Conservation (phyloP, 2,113 vertebrate species). For the Parus major region DNA sequence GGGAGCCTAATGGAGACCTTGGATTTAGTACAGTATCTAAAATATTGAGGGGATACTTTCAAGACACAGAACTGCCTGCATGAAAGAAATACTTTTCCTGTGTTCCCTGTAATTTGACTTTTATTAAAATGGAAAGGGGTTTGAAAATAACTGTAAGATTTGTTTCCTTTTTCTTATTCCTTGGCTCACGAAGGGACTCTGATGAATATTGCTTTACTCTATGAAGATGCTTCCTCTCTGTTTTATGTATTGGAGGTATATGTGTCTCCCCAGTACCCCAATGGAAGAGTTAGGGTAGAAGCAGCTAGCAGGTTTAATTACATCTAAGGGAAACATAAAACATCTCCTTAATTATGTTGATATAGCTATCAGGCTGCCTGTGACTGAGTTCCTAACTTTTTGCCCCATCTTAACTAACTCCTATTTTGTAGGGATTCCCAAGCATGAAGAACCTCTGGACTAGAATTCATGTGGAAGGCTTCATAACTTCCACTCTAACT, state of each 20-base stretch:
- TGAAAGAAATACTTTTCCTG: conserved; percentile 29
- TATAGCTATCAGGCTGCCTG: neutral
- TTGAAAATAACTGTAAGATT: conserved; percentile 42
- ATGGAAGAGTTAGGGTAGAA: neutral
- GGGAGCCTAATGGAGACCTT: conserved; percentile 49
- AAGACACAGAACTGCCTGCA: neutral
- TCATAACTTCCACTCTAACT: neutral
- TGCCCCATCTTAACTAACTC: neutral
- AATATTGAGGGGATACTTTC: conserved; percentile 4
- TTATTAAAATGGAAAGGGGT: conserved; percentile 61
- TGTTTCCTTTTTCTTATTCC: conserved; percentile 28
- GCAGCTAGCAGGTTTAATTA: neutral
- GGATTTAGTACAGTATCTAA: conserved; percentile 42
- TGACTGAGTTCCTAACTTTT: neutral
- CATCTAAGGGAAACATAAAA: neutral
- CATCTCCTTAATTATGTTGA: neutral
- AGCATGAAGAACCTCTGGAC: neutral
- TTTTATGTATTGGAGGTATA: neutral
- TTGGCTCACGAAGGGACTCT: neutral
- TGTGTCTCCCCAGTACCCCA: neutral
- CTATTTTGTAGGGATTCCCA: neutral
- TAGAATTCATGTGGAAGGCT: neutral
- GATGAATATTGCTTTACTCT: neutral
- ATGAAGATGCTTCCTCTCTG: neutral
- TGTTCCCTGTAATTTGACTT: neutral